Base-by-base conservation (phyloP, 2,888 invertebrate genomes). In the Furcula furcula region DNA sequence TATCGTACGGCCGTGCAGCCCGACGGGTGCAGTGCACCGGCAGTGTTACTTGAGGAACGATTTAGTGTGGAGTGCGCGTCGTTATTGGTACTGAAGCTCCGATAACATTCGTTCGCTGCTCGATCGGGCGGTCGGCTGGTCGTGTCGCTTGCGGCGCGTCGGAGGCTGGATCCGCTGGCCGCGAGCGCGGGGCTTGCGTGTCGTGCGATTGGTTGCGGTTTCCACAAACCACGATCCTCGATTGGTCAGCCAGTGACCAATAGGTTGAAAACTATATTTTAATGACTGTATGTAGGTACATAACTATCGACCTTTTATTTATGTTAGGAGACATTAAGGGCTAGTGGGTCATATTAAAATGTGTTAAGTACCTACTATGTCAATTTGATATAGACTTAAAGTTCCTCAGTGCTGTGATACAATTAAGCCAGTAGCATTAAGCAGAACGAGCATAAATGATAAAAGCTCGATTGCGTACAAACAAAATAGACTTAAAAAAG, bases 241-340 rank as follows among this genome's bases (percentile, higher is more conserved):
- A 56, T 56, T 54, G 58, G 55, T 38, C 34, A 31, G 23, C 28
- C 22, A 27, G 20, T 34, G 45, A 25, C 58, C 55, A 54, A 55
- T 57, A 44, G 47, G 36, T 46, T 31, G 34, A 39, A 18, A 23
- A 32, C 20, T 28, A 20, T 31, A 23, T 36, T 35, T 35, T 14
- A 26, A 34, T 20, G 15, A 32, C 16, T 29, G 27, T 36, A 11
- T 30, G 7, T 18, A n/a, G n/a, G n/a, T n/a, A n/a, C n/a, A n/a
- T n/a, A n/a, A n/a, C n/a, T n/a, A n/a, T n/a, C n/a, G n/a, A n/a
- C n/a, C n/a, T n/a, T n/a, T n/a, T n/a, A n/a, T n/a, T n/a, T n/a
- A n/a, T n/a, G n/a, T n/a, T n/a, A n/a, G n/a, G n/a, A n/a, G n/a
- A n/a, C n/a, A n/a, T n/a, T n/a, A n/a, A n/a, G n/a, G n/a, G n/a